Conservation (phyloP, 2,797 vertebrate genomes). For the Phoebastria nigripes region DNA sequence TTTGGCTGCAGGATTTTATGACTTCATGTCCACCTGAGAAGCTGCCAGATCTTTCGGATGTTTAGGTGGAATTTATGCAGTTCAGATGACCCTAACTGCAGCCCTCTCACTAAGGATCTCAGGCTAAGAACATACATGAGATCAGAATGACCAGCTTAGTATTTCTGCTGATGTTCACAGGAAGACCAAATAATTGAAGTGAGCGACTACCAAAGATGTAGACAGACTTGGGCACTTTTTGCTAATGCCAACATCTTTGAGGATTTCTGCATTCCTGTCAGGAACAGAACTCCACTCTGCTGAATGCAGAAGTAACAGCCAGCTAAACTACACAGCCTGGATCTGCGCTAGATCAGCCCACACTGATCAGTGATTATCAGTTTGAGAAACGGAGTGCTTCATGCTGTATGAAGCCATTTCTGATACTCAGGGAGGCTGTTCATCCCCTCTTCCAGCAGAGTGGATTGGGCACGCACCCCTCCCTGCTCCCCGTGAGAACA, state of each 20-base stretch:
- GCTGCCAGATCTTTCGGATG: neutral
- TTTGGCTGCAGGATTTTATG: neutral
- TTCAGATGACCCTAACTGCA: neutral
- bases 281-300: neutral
- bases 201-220: neutral
- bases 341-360: neutral
- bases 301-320: neutral
- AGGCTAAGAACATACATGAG: rapidly evolving
- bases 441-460: neutral
- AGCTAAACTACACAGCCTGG: neutral
- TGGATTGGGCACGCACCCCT: rapidly evolving
- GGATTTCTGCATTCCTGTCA: neutral
- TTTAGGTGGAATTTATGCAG: neutral
- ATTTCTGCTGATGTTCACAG: neutral
- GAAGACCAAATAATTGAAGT: neutral
- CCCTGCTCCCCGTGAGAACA: neutral
- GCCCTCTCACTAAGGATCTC: neutral
- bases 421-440: neutral
- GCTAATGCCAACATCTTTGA: neutral
- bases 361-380: rapidly evolving
- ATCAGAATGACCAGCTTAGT: neutral
- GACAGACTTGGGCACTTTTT: neutral
- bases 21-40: neutral
- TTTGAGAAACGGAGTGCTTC: neutral
- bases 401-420: neutral